A percentile compares a stretch with the other conserved stretches of the same genome.
Conservation (phyloP, 2,797 vertebrate species). For the Gallinago solitaria region DNA sequence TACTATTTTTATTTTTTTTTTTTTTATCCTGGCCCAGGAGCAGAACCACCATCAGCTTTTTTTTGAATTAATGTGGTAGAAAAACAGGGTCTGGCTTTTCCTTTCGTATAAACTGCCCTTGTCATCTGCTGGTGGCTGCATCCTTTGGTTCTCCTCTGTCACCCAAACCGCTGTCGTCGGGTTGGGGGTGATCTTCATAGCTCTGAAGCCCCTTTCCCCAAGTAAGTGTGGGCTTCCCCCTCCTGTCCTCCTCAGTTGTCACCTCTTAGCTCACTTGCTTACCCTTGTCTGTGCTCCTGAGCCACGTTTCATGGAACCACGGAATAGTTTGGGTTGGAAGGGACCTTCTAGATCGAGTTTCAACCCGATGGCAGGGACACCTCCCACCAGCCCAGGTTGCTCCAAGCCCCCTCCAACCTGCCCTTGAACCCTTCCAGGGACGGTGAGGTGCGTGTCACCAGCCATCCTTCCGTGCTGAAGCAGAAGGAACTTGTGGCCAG, state of each 20-base stretch:
- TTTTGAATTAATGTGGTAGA: background rate
- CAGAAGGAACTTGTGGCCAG: background rate
- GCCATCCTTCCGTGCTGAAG: background rate
- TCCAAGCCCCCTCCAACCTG: background rate
- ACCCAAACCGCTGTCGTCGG: background rate
- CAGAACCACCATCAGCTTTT: no score
- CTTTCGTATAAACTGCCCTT: background rate
- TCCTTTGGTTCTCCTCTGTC: background rate
- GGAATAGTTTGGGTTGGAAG: background rate
- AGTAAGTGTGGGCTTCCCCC: background rate
- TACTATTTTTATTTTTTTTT: background rate
- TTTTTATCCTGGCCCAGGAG: no score
- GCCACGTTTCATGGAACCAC: background rate
- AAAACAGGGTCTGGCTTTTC: background rate
- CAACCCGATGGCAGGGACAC: background rate
- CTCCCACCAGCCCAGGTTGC: background rate
- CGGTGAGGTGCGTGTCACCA: background rate
- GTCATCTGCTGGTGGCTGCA: background rate
- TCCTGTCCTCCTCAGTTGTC: background rate
- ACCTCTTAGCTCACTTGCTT: background rate
- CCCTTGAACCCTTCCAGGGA: background rate
- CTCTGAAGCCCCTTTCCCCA: background rate
- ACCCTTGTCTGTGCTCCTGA: fast-evolving
- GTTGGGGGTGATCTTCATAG: no score
- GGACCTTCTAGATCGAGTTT: background rate